Evolutionary conservation across 92 coral and sea anemone species (phyloP).

Genomic region (Bergia sp.): DNA sequence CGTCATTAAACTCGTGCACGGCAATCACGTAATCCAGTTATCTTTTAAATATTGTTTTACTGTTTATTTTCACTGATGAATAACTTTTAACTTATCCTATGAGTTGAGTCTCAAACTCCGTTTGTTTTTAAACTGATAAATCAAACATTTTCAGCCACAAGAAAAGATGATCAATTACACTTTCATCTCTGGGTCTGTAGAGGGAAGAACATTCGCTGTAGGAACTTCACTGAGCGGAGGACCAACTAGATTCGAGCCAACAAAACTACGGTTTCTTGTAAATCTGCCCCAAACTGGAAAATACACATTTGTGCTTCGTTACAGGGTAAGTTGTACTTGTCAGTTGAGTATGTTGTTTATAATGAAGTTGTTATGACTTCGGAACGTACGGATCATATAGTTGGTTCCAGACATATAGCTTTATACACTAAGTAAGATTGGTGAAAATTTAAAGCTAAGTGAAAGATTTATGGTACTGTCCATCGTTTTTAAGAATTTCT

Average conservation of each 20-base stretch:
- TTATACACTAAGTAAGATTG: no score
- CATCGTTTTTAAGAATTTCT: no score
- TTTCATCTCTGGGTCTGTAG: neutral
- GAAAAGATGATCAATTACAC: constrained; percentile 4
- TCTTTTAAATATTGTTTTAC: no score
- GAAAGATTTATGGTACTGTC: no score
- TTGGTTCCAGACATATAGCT: no score
- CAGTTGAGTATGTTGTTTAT: no score
- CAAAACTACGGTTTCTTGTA: constrained; percentile 54
- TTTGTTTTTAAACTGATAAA: neutral
- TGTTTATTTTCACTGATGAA: no score
- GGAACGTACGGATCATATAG: constrained; percentile 27
- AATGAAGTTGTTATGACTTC: no score
- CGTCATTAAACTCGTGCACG: no score
- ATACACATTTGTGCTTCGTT: constrained; percentile 72
- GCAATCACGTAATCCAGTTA: no score
- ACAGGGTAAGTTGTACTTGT: constrained; percentile 66
- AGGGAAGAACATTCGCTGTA: constrained; percentile 2
- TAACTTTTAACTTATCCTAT: no score
- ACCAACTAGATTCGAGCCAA: neutral
- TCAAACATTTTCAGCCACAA: constrained; percentile 4
- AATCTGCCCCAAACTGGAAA: constrained; percentile 79
- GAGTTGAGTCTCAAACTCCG: neutral
- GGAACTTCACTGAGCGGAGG: neutral
- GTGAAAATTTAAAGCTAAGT: no score